These are phyloP conservation scores for Esox niger DNA, from an alignment of 2,113 vertebrate species.

Conservation along the genomic window DNA sequence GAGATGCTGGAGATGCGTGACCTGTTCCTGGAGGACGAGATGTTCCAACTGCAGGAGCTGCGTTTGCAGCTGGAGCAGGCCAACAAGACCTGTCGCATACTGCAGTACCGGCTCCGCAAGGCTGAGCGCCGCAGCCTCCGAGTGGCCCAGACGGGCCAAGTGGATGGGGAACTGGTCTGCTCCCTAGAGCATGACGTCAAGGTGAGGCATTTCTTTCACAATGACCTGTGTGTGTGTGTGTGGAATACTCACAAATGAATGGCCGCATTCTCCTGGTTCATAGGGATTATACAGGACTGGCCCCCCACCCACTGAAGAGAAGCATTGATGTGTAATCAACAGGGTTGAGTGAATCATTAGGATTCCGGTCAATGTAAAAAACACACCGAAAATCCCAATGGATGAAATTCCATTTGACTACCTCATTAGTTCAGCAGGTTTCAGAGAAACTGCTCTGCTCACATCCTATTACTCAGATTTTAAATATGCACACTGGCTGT, in stretches of 20 bases:
- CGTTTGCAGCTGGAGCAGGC: conserved; percentile 91
- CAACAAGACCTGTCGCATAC: conserved; percentile 92
- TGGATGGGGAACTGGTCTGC: conserved; percentile 89
- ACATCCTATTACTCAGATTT: not conserved
- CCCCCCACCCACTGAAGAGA: too few relatives aligned
- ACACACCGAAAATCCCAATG: not conserved
- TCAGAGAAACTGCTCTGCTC: conserved; percentile 16
- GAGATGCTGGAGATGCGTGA: conserved; percentile 99
- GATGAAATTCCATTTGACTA: not conserved
- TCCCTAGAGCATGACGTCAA: conserved; percentile 93
- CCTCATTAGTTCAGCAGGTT: not conserved
- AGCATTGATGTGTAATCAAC: not conserved
- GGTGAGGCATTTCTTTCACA: conserved; percentile 75
- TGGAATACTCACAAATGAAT: not conserved
- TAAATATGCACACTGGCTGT: conserved; percentile 4
- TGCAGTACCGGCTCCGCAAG: conserved; percentile 96
- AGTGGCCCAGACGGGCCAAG: conserved; percentile 90
- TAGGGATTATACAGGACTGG: not conserved
- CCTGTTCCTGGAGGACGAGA: conserved; percentile 94
- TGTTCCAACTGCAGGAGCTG: conserved; percentile 92
- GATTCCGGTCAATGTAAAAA: conserved; percentile 2
- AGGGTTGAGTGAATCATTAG: conserved; percentile 35
- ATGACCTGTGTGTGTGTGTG: conserved; percentile 2
- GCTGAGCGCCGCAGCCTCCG: conserved; percentile 92
- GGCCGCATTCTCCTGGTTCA: not conserved